Evolutionary conservation across 2,113 vertebrate genomes (phyloP), one percentile per base, ranked within the genome.

Genomic region (Salminus brasiliensis): DNA sequence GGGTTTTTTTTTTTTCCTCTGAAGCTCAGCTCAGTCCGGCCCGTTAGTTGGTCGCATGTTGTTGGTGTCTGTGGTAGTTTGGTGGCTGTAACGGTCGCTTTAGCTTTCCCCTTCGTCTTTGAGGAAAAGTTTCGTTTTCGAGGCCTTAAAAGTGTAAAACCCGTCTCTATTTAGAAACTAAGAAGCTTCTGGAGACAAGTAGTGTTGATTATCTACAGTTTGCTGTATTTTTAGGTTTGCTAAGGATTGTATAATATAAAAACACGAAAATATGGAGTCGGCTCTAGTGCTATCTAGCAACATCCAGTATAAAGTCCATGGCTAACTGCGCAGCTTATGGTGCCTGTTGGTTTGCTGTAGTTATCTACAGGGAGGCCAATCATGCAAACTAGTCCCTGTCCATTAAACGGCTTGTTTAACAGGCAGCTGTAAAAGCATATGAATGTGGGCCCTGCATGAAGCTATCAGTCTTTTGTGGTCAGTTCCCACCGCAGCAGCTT

Each of bases 361-460:
- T 8, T 55, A 12, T 36, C 47, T 52, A 21, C 39, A 78, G 11
- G 21, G 43, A 47, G 23, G 21, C 49, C 65, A 49, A 47, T 63
- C 57, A 79, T 72, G 68, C 57, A 79, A 79, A 79, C 23, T 21
- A 36, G n/a, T 9, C 68, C 62, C 25, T 52, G 62, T 72, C 6
- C 43, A 16, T 60, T 8, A 62, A 49, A 49, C 57, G 15, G 55
- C 43, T 23, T 60, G 12, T 79, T 72, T 79, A 45, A 52, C 57
- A 32, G n/a, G 8, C 60, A 30, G 53, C 39, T 45, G 23, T 63
- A 36, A 39, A 71, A 63, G 55, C n/a, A 23, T 66, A 2, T 16
- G 25, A 60, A 39, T 39, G 39, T n/a, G 49, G 32, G 57, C 41
- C 18, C 60, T 81, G 30, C 29, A 75, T 36, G 62, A 27, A 59